Conservation (phyloP, 2,797 vertebrate genomes). For the Xyrichtys novacula region DNA sequence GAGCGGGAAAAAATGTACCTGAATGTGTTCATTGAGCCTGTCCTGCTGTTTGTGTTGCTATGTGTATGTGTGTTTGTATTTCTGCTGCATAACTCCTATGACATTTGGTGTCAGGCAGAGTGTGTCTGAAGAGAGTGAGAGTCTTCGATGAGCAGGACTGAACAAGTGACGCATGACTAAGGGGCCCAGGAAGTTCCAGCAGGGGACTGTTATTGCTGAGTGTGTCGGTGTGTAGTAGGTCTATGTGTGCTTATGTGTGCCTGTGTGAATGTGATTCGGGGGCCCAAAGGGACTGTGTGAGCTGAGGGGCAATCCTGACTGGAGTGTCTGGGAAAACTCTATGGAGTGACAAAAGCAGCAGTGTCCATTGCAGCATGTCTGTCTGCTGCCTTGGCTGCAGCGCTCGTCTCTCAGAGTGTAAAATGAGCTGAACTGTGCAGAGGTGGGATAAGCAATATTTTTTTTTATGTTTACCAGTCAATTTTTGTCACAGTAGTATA, state of each 20-base stretch:
- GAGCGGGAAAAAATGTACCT: conserved; percentile 69
- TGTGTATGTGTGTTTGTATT: conserved; percentile 12
- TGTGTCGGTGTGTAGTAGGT: conserved; percentile 46
- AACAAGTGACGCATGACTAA: conserved; percentile 83
- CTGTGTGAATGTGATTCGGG: conserved; percentile 52
- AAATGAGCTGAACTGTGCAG: conserved; percentile 22
- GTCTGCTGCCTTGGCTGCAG: conserved; percentile 63
- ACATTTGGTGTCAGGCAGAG: conserved; percentile 65
- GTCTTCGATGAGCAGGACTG: conserved; percentile 72
- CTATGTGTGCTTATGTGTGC: conserved; percentile 31
- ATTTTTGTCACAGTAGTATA: not conserved
- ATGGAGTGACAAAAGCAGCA: conserved; percentile 72
- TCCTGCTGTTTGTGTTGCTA: conserved; percentile 13
- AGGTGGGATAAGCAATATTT: conserved; percentile 22
- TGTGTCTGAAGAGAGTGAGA: conserved; percentile 65
- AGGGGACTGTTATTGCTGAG: conserved; percentile 76
- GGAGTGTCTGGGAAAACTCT: conserved; percentile 75
- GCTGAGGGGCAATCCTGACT: conserved; percentile 74
- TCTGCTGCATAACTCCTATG: conserved; percentile 59
- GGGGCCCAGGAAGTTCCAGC: conserved; percentile 78
- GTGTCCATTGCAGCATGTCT: conserved; percentile 65
- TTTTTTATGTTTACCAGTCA: too few relatives aligned
- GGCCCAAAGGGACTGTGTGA: conserved; percentile 67
- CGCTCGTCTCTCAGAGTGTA: conserved; percentile 22
- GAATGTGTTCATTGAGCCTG: too few relatives aligned